Evolutionary conservation across 2,113 vertebrate genomes (phyloP).

Genomic region (Rhea americana): DNA sequence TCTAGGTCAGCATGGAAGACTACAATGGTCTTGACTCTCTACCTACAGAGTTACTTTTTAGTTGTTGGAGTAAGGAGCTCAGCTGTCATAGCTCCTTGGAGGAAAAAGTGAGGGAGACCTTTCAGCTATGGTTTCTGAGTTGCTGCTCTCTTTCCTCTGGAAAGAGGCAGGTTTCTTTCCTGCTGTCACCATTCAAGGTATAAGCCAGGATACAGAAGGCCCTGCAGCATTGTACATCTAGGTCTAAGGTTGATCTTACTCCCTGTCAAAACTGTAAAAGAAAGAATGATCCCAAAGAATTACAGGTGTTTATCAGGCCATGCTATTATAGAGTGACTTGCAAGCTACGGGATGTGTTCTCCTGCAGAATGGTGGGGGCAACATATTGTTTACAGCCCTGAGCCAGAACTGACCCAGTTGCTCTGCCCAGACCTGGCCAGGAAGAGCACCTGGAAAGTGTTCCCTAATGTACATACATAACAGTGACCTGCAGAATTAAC

Average conservation of each 20-base stretch:
- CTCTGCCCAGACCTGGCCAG: constrained; percentile 17
- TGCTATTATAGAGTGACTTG: not conserved
- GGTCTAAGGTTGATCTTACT: not conserved
- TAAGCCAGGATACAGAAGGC: not conserved
- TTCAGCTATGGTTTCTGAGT: not conserved
- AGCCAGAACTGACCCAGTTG: constrained; percentile 29
- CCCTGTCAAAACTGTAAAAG: not conserved
- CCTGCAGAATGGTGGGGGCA: not conserved
- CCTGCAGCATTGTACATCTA: not conserved
- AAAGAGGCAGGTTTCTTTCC: not conserved
- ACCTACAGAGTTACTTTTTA: not conserved
- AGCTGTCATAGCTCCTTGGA: not conserved
- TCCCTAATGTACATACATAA: not conserved
- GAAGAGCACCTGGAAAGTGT: not conserved
- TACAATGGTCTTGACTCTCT: fast-evolving
- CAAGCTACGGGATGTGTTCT: not conserved
- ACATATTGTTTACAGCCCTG: not conserved
- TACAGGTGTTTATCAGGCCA: not conserved
- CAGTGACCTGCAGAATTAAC: not conserved
- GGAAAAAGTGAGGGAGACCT: not conserved
- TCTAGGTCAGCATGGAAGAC: not conserved
- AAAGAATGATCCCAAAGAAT: not conserved
- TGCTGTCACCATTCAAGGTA: not conserved
- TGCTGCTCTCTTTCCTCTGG: not conserved
- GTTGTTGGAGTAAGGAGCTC: not conserved